Evolutionary conservation across 2,113 vertebrate genomes (phyloP).

Genomic region (Serilophus lunatus): DNA sequence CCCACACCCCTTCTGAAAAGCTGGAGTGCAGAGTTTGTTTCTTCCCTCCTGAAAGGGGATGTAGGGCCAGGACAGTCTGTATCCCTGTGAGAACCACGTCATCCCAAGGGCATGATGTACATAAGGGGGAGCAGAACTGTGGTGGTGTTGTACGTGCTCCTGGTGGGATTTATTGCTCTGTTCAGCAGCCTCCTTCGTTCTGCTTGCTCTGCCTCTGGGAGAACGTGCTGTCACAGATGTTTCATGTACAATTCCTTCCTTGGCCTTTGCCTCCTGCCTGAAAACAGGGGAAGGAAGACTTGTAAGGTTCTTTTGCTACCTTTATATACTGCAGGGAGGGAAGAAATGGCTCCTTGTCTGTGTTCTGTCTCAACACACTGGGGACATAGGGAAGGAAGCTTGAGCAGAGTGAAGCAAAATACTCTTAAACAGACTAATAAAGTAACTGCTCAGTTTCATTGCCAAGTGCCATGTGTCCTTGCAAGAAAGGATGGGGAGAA

Average conservation of each 20-base stretch:
- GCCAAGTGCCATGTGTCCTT: not conserved
- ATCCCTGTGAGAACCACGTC: not conserved
- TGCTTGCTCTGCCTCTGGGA: not conserved
- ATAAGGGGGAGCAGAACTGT: not conserved
- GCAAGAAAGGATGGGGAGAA: not conserved
- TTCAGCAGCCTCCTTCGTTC: not conserved
- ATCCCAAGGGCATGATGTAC: not conserved
- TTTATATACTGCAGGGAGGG: not conserved
- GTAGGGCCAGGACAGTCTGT: not conserved
- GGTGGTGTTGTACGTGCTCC: not conserved
- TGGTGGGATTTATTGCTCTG: slow-evolving; percentile 50
- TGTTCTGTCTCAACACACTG: accelerated
- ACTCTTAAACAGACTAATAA: not conserved
- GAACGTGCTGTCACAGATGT: slow-evolving; percentile 13
- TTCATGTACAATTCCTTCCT: not conserved
- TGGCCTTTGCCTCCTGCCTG: not conserved
- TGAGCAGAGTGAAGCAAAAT: not conserved
- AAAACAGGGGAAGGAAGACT: not conserved
- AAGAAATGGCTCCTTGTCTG: not conserved
- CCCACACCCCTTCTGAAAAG: not conserved
- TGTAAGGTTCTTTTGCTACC: not conserved
- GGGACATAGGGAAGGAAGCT: not conserved
- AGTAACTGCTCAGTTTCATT: not conserved
- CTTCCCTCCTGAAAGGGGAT: not conserved
- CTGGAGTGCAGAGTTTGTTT: not conserved